phyloP scores from a whole-genome alignment of 2,113 vertebrate genomes.

The Bos taurus region DNA sequence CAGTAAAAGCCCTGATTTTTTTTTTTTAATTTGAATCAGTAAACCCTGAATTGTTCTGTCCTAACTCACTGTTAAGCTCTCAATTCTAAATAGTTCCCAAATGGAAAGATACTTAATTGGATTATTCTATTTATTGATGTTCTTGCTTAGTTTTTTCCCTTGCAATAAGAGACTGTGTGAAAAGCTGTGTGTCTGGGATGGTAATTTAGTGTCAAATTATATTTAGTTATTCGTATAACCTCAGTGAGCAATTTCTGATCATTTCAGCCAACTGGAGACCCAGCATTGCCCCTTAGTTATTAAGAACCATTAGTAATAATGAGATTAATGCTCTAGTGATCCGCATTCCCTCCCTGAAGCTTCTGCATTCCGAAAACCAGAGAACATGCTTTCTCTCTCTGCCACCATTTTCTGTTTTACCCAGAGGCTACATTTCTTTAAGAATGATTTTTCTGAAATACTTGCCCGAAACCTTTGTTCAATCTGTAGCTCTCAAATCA shows the following conservation, averaged over 20 bases:
- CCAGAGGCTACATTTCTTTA: conserved; percentile 51
- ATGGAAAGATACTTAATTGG: conserved; percentile 51
- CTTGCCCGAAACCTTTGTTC: neutral
- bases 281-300: conserved; percentile 55
- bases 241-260: conserved; percentile 18
- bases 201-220: conserved; percentile 53
- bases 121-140: conserved; percentile 53
- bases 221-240: conserved; percentile 35
- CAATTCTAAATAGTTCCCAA: conserved; percentile 38
- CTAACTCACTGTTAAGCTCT: conserved; percentile 27
- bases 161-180: neutral
- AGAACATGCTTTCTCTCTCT: conserved; percentile 26
- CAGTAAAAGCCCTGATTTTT: neutral
- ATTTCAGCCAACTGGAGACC: conserved; percentile 32
- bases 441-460: conserved; percentile 47
- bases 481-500: conserved; percentile 15
- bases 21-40: neutral
- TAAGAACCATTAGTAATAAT: conserved; percentile 18
- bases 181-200: conserved; percentile 42
- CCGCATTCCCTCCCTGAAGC: conserved; percentile 46
- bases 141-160: conserved; percentile 33
- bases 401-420: conserved; percentile 1
- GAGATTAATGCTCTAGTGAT: conserved; percentile 53
- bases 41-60: neutral
- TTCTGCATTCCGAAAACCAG: conserved; percentile 36